Base-by-base conservation (phyloP, 2,113 vertebrate genomes). In the Nesogale talazaci region DNA sequence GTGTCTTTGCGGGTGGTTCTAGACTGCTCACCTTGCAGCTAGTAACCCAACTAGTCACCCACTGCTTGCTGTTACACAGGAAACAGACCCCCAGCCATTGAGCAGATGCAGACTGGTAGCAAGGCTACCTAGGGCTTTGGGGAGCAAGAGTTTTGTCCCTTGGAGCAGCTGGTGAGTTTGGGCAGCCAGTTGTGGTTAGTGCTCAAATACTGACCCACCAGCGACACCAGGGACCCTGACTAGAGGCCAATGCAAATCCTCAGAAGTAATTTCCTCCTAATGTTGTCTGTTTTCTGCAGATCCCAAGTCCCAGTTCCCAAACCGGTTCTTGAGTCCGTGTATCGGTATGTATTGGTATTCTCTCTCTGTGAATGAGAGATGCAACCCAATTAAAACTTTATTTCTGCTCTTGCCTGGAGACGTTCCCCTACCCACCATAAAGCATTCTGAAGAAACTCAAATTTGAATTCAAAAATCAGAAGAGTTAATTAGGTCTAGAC, bases 281-380 rank as follows among this genome's bases (percentile, higher is more conserved):
- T 81, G 10, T 27, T 65, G 29, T 90, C 76, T 76, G 27, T 94
- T 87, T 96, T 46, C 10, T 95, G 36, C 93, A 97, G 96, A 96
- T 77, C 93, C 88, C 79, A 96, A 97, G 92, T 90, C 91, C 63
- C 87, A 80, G 40, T 80, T 79, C 42, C 10, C 92, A 2, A 81
- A 88, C n/a, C 92, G 40, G 82, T 87, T 95, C 91, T 22, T 90
- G 65, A 42, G 15, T 79, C 70, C 95, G 0, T 25, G 5, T 29
- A 0, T 81, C n/a, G 96, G 96, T 96, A 96, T 5, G 95, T 97
- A 95, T 83, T 61, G 59, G 59, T 61, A 61, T 61, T 23, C 59
- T 61, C 59, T 2, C 59, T 61, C 46, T 70, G 23, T 12, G 27
- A 67, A n/a, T n/a, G 38, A 89, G 52, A 19, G 1, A 3, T 7